Evolutionary conservation across 2,888 invertebrate species (phyloP), one percentile per base, ranked within the genome.

Genomic region (Melanophora roralis): DNA sequence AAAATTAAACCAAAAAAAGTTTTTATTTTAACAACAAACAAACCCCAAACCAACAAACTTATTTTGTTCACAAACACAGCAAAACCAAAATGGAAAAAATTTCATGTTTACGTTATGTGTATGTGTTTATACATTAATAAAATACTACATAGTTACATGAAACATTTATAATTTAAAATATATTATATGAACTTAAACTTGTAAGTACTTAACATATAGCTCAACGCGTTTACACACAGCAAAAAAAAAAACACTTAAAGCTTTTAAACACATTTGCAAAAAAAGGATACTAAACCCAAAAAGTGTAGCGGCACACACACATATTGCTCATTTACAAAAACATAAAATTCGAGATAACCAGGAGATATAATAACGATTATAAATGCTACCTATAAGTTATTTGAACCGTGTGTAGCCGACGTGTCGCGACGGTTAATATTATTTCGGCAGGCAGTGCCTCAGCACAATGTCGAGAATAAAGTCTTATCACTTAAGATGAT

Each of bases 111-210:
- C n/a, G n/a, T n/a, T n/a, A n/a, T n/a, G n/a, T n/a, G n/a, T 45
- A 45, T 36, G 11, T 11, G 11, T 36, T 9, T 11, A 36, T 23
- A 51, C 49, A 59, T 78, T 73, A 67, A 71, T 79, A 71, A 79
- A 71, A 76, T 49, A 43, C 57, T 38, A n/a, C n/a, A n/a, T n/a
- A 69, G 38, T 16, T 65, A 80, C 53, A 68, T 80, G 57, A 80
- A 76, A 80, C 62, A 72, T 80, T 79, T 57, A 80, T 60, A 72
- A 72, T 76, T 73, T 64, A 45, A 80, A 76, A 76, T 68, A 67
- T 80, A 67, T 27, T 68, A 43, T 49, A 67, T 69, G 38, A 49
- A 60, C 34, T 64, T 64, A 76, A 80, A 72, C 68, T 76, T 67
- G 72, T 68, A 72, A 76, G 76, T 76, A 76, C 76, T 76, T 71